Evolutionary conservation across 2,888 invertebrate species (phyloP), one percentile per base, ranked within the genome.

Genomic region (Merodon equestris): DNA sequence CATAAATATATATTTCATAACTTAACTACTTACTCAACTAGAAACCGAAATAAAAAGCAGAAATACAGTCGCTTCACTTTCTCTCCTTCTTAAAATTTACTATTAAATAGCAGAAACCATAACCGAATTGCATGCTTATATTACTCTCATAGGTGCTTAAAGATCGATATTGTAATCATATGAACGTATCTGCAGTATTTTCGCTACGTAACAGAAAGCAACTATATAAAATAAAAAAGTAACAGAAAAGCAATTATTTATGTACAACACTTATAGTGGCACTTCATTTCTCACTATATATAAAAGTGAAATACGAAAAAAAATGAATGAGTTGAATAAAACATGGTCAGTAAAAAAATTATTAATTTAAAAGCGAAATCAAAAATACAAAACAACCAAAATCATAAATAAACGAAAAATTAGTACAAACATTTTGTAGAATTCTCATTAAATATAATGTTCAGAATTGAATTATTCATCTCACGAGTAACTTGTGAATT

Each of bases 381-480:
- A 5, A 17, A 70, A 53, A 9, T 36, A 73, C 45, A 1, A 58
- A 57, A 14, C 15, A 70, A 81, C 42, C 50, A 61, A 42, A 79
- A 54, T 70, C 53, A 53, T 67, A 54, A 70, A 75, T 45, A 42
- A 81, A 71, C 70, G 75, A 71, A 81, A 79, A 74, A 81, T 71
- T 81, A 81, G 75, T 81, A 81, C 81, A 81, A 74, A 81, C 48
- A 75, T 71, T 81, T 75, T 71, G 70, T 81, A 75, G 71, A 75
- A 81, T 71, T 75, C 38, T 50, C 63, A 79, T 74, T 64, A 61
- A 63, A 48, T 48, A 56, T 34, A 14, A 51, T 79, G 73, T 64
- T 68, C 60, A 74, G 74, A 74, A 64, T 67, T 57, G 7, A 27
- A 27, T 7, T 27, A 2, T 27, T 27, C 2, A 27, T 27, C 27